Percentiles rank a stretch among this genome's conserved stretches.
Evolutionary conservation across 2,888 invertebrate species (phyloP).

Genomic region (Cistogaster globosa): DNA sequence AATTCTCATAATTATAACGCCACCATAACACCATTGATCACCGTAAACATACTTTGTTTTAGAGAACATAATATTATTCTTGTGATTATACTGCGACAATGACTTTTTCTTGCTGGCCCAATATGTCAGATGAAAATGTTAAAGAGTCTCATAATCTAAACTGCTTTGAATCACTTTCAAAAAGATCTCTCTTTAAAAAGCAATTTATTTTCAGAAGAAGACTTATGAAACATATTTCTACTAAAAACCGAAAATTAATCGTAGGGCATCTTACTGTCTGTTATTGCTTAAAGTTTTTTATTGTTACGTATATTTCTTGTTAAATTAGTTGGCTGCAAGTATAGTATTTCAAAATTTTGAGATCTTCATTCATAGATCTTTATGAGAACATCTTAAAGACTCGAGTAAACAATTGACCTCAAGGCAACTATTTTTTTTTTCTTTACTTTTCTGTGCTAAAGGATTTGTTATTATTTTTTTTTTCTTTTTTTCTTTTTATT

Average conservation of each 20-base stretch:
- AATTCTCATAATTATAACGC: no score
- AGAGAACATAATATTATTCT: no score
- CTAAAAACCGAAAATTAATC: background rate
- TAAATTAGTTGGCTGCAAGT: constrained; percentile 43
- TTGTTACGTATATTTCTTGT: background rate
- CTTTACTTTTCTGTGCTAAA: background rate
- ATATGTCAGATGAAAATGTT: no score
- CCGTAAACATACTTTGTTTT: no score
- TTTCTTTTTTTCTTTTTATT: background rate
- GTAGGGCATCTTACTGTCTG: background rate
- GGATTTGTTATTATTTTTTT: constrained; percentile 32
- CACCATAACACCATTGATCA: no score
- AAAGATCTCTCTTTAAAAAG: no score
- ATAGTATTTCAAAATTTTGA: constrained; percentile 74
- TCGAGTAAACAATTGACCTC: constrained; percentile 71
- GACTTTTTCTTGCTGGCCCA: no score
- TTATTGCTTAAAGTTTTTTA: background rate
- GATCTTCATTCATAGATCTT: constrained; percentile 82
- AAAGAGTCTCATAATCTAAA: no score
- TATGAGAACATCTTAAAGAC: constrained; percentile 80
- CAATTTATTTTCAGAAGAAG: no score
- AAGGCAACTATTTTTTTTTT: constrained; percentile 53
- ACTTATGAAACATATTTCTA: no score
- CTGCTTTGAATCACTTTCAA: no score
- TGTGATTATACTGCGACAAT: no score